Base-by-base conservation (phyloP, 2,888 invertebrate genomes). In the Apodemia zela region DNA sequence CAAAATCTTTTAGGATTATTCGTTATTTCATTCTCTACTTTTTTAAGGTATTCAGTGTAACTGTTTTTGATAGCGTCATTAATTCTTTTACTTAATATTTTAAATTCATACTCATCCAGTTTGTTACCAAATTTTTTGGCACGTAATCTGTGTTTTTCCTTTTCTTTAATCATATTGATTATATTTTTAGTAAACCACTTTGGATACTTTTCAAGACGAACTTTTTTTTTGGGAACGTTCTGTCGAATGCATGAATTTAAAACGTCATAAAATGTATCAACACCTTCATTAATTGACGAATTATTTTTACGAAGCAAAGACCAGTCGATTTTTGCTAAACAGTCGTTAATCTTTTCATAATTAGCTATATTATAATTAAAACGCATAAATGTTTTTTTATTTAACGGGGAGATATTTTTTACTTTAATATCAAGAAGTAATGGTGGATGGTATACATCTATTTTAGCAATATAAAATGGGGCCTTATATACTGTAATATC, bases 1-100 rank as follows among this genome's bases (percentile, higher is more conserved):
- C 47, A 47, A 47, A 47, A 47, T 47, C 47, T 47, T 47, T 17
- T 47, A 3, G 47, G 47, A 47, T 47, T 47, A 47, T n/a, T 47
- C 17, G n/a, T 17, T 17, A 47, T 47, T 47, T n/a, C 47, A n/a
- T 47, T 13, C 47, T 47, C 47, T 17, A 6, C 17, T 17, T 47
- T n/a, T 17, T 8, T 17, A 13, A 47, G 47, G 3, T 47, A 47
- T 47, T 47, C 47, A 47, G 47, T 2, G 17, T 47, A 47, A 2
- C 8, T 47, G 17, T 47, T 47, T 17, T 47, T 17, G 7, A 47
- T 47, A 2, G 47, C 47, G 10, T n/a, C n/a, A 7, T 47, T 47
- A 17, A 47, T 17, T 17, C 47, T 47, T 17, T 17, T 17, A 17
- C 17, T 17, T 47, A 47, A 8, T 17, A 47, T 17, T 17, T 47